Percentiles rank a stretch among this genome's conserved stretches.
Conservation (phyloP, 2,888 invertebrate genomes). For the Drosophila prostipennis region DNA sequence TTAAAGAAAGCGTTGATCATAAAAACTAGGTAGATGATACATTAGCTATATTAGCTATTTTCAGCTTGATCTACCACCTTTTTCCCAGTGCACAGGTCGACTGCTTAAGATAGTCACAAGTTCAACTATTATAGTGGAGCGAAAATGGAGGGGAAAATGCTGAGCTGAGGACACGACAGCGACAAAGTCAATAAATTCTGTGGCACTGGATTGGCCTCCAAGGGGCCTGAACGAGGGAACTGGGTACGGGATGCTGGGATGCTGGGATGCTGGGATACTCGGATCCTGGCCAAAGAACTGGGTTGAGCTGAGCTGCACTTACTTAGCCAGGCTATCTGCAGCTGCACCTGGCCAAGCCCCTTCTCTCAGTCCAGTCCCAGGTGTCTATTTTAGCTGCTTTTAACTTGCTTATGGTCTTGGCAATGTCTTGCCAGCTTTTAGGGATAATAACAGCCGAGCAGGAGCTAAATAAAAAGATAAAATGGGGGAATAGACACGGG, state of each 20-base stretch:
- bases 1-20: too few species aligned
- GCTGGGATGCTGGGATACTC: too few species aligned
- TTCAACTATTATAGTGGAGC: slow-evolving; percentile 4
- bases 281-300: slow-evolving; percentile 8
- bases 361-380: slow-evolving; percentile 60
- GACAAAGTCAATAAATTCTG: slow-evolving; percentile 77
- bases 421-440: slow-evolving; percentile 70
- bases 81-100: slow-evolving; percentile 3
- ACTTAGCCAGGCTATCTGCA: slow-evolving; percentile 57
- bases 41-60: too few species aligned
- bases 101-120: neutral
- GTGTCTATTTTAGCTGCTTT: slow-evolving; percentile 79
- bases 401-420: slow-evolving; percentile 67
- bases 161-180: slow-evolving; percentile 52
- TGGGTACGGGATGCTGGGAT: neutral
- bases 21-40: too few species aligned
- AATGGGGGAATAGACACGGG: neutral
- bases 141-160: slow-evolving; percentile 32
- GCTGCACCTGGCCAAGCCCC: slow-evolving; percentile 28
- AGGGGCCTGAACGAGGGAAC: slow-evolving; percentile 8
- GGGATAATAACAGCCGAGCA: slow-evolving; percentile 51
- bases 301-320: slow-evolving; percentile 58
- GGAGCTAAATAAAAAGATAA: neutral
- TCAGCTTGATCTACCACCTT: too few species aligned
- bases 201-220: slow-evolving; percentile 70